A percentile compares a stretch with the other conserved stretches of the same genome.
These are phyloP conservation scores for Dolichotis patagonum DNA, from an alignment of 2,113 vertebrate genomes.

Conservation along the genomic window DNA sequence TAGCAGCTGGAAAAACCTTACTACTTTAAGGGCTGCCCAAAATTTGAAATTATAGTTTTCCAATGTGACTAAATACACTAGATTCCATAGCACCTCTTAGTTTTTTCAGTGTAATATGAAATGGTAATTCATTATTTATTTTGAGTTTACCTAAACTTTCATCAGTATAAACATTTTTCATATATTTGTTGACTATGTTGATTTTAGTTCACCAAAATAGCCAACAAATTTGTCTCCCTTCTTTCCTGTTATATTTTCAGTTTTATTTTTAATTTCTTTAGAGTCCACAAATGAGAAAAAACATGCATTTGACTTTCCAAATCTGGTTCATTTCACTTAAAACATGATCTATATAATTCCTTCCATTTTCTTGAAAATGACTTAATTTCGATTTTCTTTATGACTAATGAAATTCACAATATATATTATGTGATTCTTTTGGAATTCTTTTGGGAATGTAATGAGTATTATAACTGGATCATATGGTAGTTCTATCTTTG, in stretches of 20 bases:
- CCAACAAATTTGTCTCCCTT: not conserved
- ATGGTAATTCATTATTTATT: not conserved
- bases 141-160: not conserved
- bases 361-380: not conserved
- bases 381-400: not conserved
- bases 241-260: not conserved
- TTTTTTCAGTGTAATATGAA: not conserved
- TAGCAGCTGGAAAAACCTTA: not conserved
- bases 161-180: not conserved
- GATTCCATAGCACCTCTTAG: rapidly evolving
- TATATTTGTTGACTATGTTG: not conserved
- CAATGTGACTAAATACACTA: not conserved
- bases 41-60: not conserved
- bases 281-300: not conserved
- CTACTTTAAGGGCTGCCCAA: not conserved
- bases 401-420: not conserved
- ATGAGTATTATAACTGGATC: not conserved
- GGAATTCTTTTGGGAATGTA: not conserved
- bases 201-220: not conserved
- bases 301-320: not conserved
- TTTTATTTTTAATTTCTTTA: not conserved
- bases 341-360: not conserved
- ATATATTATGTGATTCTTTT: not conserved
- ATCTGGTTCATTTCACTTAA: not conserved
- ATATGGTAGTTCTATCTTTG: not conserved